phyloP scores from a whole-genome alignment of 2,888 invertebrate genomes.

The Nymphalis c-album region DNA sequence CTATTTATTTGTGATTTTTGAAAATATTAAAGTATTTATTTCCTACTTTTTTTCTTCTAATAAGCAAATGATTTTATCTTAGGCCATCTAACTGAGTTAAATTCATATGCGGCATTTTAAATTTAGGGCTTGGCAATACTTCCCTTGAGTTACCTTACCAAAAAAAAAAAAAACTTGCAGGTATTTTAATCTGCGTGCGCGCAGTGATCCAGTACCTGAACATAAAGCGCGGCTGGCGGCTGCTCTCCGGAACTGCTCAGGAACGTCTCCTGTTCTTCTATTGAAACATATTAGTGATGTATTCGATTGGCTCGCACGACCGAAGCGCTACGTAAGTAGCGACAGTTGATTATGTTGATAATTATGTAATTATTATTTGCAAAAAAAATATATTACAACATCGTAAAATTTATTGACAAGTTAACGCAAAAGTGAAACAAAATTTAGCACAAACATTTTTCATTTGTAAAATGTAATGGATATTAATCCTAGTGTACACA shows the following conservation, averaged over 20 bases:
- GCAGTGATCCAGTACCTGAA: conserved; percentile 93
- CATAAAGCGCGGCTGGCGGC: conserved; percentile 93
- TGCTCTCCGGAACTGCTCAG: conserved; percentile 92
- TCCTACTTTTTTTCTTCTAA: too few relatives aligned
- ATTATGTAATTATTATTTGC: neutral
- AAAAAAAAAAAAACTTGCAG: conserved; percentile 69
- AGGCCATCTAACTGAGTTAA: too few relatives aligned
- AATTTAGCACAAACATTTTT: neutral
- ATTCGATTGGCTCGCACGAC: neutral
- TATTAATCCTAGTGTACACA: too few relatives aligned
- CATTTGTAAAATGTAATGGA: neutral
- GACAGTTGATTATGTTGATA: neutral
- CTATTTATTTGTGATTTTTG: neutral
- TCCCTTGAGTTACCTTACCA: too few relatives aligned
- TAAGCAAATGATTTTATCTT: too few relatives aligned
- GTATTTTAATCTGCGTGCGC: conserved; percentile 91
- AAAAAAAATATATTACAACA: neutral
- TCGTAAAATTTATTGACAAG: neutral
- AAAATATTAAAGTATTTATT: too few relatives aligned
- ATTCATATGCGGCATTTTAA: too few relatives aligned
- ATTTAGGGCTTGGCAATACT: too few relatives aligned
- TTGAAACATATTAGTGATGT: conserved; percentile 60
- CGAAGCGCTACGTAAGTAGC: neutral
- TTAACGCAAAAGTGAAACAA: neutral
- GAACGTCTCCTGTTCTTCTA: conserved; percentile 94